Evolutionary conservation across 2,888 invertebrate genomes (phyloP), one percentile per base, ranked within the genome.

Genomic region (Kuschelorhynchus macadamiae): DNA sequence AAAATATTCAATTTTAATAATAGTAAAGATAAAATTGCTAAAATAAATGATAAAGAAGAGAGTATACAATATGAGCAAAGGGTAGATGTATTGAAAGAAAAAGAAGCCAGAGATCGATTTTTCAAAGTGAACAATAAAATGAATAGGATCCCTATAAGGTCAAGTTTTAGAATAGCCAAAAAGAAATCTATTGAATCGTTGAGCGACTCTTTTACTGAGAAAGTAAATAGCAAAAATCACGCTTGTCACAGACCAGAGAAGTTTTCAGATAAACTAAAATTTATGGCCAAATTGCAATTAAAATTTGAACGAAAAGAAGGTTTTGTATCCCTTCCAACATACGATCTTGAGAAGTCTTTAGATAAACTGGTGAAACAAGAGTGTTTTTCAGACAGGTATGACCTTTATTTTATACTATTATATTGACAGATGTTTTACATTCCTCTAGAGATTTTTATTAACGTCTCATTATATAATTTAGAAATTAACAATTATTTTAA

Each of bases 151-250:
- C 81, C 81, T 3, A 76, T 79, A 72, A 67, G 81, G 42, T 81
- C 81, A 0, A 81, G 81, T 59, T 75, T 78, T 30, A 70, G 81
- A 50, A 80, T 81, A 25, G 81, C 81, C 8, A 81, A 81, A 67
- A 77, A 78, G 14, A 80, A 79, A 52, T 79, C 80, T 0, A 79
- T 79, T 11, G 80, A 80, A 61, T 73, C 53, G 14, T 69, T 79
- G 16, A 78, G 74, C 49, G 74, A 78, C 44, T 77, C 76, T n/a
- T 75, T 75, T 60, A 73, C 73, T n/a, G 71, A 68, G 46, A 74
- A 76, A 49, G 66, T 74, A n/a, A 74, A 76, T 60, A 72, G 67
- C 52, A 70, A 73, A 49, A 21, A 12, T 5, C 72, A 52, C 17
- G 59, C 61, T 1, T 42, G 25, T 18, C 52, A 66, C 16, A 72